Evolutionary conservation across 2,888 invertebrate species (phyloP).

Genomic region (Liposcelis brunnea): DNA sequence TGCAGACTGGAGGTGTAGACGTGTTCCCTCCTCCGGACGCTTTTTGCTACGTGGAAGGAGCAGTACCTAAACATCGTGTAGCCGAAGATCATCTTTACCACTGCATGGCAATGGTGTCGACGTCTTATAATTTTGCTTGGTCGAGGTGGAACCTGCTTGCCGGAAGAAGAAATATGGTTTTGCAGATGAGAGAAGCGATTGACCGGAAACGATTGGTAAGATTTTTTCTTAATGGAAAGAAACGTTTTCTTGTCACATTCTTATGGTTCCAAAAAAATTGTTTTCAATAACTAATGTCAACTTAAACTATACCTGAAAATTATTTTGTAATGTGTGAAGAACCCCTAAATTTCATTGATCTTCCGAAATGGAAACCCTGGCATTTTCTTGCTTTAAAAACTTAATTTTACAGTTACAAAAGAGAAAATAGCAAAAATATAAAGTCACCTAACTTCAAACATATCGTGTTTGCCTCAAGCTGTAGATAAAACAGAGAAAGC

Average conservation of each 20-base stretch:
- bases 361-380: too few relatives aligned
- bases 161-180: constrained; percentile 40
- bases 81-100: constrained; percentile 59
- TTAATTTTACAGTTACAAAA: too few relatives aligned
- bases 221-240: not conserved
- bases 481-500: too few relatives aligned
- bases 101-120: constrained; percentile 56
- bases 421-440: too few relatives aligned
- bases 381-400: too few relatives aligned
- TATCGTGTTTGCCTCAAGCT: too few relatives aligned
- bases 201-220: constrained; percentile 20
- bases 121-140: constrained; percentile 65
- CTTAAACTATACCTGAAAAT: not conserved
- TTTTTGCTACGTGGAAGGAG: constrained; percentile 48
- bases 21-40: constrained; percentile 67
- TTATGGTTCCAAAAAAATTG: too few relatives aligned
- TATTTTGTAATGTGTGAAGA: constrained; percentile 4
- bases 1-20: constrained; percentile 55
- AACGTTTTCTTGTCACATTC: not conserved
- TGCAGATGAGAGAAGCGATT: constrained; percentile 44
- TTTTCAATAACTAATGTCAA: too few relatives aligned
- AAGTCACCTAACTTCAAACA: too few relatives aligned
- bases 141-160: constrained; percentile 50
- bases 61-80: constrained; percentile 37
- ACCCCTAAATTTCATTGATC: too few relatives aligned